Evolutionary conservation across 2,797 vertebrate species (phyloP).

Genomic region (Macropus fuliginosus): DNA sequence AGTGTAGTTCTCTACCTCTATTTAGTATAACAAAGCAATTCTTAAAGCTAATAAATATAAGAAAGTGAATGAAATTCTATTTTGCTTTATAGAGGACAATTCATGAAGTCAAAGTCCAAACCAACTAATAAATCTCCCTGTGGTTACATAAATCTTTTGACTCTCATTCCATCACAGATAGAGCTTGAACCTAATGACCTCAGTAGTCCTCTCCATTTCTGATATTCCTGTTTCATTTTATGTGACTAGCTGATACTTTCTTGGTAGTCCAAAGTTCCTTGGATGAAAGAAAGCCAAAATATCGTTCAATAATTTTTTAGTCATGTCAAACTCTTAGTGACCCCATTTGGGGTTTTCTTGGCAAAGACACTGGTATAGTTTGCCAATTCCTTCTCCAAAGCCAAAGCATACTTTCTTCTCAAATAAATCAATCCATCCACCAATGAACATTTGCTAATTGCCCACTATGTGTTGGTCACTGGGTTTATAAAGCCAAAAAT

Average conservation of each 20-base stretch:
- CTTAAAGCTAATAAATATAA: background rate
- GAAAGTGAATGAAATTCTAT: background rate
- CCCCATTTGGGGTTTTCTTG: background rate
- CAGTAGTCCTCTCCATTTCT: background rate
- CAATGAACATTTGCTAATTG: background rate
- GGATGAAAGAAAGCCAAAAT: background rate
- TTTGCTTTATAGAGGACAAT: background rate
- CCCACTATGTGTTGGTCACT: too few relatives aligned
- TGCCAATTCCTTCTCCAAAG: background rate
- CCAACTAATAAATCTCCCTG: background rate
- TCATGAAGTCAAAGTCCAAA: background rate
- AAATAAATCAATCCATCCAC: too few relatives aligned
- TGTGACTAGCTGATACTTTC: background rate
- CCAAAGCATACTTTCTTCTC: background rate
- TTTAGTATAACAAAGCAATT: background rate
- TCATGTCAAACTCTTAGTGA: background rate
- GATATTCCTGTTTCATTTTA: background rate
- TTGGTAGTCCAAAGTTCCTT: background rate
- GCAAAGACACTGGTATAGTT: background rate
- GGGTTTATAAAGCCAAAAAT: background rate
- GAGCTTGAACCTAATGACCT: background rate
- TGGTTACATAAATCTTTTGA: background rate
- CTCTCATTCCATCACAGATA: background rate
- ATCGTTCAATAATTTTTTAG: background rate
- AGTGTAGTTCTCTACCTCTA: background rate